These are phyloP conservation scores for Aethes cnicana DNA, from an alignment of 2,888 invertebrate genomes.

Conservation along the genomic window DNA sequence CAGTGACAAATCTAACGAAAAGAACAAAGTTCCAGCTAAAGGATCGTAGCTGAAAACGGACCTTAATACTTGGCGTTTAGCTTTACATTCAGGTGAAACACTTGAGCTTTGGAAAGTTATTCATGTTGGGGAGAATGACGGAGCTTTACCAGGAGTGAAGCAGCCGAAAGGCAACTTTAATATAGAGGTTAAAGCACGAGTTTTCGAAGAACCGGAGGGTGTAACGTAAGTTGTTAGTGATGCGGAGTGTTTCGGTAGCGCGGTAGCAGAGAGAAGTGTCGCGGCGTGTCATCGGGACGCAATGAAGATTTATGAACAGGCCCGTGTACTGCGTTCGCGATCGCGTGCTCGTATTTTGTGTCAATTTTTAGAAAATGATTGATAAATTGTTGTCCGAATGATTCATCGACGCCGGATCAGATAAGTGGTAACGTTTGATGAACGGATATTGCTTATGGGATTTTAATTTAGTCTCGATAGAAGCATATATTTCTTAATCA, in stretches of 20 bases:
- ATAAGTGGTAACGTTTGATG: not conserved
- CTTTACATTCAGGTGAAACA: constrained; percentile 50
- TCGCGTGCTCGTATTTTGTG: constrained; percentile 56
- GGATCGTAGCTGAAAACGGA: constrained; percentile 48
- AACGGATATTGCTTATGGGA: constrained; percentile 3
- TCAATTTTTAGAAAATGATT: constrained; percentile 30
- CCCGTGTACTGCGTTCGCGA: constrained; percentile 53
- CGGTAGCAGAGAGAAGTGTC: constrained; percentile 79
- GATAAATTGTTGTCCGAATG: constrained; percentile 16
- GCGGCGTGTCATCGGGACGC: constrained; percentile 80
- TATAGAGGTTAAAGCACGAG: constrained; percentile 34
- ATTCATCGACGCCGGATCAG: constrained; percentile 17
- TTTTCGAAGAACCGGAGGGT: constrained; percentile 35
- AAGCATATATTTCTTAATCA: too few relatives aligned
- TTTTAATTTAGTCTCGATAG: too few relatives aligned
- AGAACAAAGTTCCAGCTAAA: constrained; percentile 68
- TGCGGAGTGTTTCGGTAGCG: constrained; percentile 53
- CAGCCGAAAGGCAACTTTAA: constrained; percentile 36
- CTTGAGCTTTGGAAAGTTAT: constrained; percentile 54
- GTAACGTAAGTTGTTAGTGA: constrained; percentile 52
- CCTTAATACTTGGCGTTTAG: constrained; percentile 51
- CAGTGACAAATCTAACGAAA: constrained; percentile 67
- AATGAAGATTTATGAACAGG: constrained; percentile 81
- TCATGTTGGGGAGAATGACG: constrained; percentile 60
- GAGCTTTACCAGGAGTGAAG: constrained; percentile 41